A percentile compares a stretch with the other conserved stretches of the same genome.
Evolutionary conservation across 2,797 vertebrate species (phyloP).

Genomic region (Sebastes taczanowskii): DNA sequence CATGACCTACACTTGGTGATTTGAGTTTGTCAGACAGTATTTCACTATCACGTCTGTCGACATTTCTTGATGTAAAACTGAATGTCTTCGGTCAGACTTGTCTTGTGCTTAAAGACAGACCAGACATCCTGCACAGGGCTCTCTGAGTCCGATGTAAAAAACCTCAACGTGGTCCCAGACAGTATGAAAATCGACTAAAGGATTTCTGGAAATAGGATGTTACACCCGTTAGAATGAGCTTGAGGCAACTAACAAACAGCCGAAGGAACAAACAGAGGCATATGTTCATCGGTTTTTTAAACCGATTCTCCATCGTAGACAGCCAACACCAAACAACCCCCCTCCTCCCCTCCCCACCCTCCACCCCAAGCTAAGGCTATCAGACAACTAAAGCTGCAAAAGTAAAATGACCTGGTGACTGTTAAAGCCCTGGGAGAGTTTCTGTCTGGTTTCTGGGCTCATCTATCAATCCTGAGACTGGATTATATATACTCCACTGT

Average conservation of each 20-base stretch:
- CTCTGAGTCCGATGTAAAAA: neutral
- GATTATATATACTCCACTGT: constrained; percentile 44
- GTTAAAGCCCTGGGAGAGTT: constrained; percentile 72
- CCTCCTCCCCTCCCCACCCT: constrained; percentile 20
- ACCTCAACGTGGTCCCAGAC: constrained; percentile 11
- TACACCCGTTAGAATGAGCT: constrained; percentile 21
- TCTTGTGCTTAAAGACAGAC: neutral
- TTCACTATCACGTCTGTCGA: neutral
- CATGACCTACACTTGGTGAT: neutral
- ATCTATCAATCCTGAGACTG: constrained; percentile 61
- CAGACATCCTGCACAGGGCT: neutral
- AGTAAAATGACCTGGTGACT: constrained; percentile 73
- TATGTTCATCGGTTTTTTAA: constrained; percentile 48
- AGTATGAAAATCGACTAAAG: constrained; percentile 23
- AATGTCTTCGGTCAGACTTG: neutral
- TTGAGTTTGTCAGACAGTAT: neutral
- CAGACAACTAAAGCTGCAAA: constrained; percentile 76
- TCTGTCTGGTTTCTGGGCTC: constrained; percentile 71
- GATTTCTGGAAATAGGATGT: constrained; percentile 19
- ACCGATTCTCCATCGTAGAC: constrained; percentile 39
- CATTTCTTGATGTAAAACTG: neutral
- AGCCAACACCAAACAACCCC: constrained; percentile 38
- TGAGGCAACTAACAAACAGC: constrained; percentile 35
- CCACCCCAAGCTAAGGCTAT: constrained; percentile 65
- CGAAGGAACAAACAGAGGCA: constrained; percentile 46